These are phyloP conservation scores for Sapayoa aenigma DNA, from an alignment of 2,113 vertebrate genomes.

Conservation along the genomic window DNA sequence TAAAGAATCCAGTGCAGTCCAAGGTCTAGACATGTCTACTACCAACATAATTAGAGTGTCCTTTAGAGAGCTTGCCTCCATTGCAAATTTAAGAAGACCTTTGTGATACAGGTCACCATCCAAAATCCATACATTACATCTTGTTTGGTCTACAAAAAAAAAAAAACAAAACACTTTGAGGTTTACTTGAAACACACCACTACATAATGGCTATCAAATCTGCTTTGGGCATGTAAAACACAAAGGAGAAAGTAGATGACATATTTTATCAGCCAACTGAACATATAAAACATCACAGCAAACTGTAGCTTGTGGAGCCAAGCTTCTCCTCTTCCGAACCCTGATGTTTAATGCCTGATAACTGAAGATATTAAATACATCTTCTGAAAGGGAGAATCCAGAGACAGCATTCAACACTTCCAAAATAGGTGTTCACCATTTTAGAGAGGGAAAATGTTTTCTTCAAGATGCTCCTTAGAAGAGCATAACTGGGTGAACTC, in stretches of 20 bases:
- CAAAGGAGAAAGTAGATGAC: background rate
- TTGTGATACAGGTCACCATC: conserved; percentile 98
- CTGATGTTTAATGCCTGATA: background rate
- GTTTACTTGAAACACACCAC: background rate
- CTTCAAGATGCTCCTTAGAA: background rate
- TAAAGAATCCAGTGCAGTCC: conserved; percentile 94
- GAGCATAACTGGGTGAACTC: background rate
- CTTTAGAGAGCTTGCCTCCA: conserved; percentile 83
- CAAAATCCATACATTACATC: conserved; percentile 96
- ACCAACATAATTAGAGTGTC: conserved; percentile 89
- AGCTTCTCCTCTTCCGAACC: background rate
- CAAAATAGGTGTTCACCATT: background rate
- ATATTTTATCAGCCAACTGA: background rate
- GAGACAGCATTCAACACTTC: background rate
- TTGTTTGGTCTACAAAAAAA: conserved; percentile 84
- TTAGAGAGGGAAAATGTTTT: background rate
- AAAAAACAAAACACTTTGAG: background rate
- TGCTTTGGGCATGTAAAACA: background rate
- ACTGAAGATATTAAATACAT: background rate
- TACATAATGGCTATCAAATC: background rate
- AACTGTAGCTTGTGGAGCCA: background rate
- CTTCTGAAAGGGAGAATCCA: background rate
- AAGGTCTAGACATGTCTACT: conserved; percentile 95
- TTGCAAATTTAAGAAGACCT: conserved; percentile 92
- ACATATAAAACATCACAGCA: background rate